These are phyloP conservation scores for Chiloscyllium punctatum DNA, from an alignment of 2,797 vertebrate genomes.

Conservation along the genomic window DNA sequence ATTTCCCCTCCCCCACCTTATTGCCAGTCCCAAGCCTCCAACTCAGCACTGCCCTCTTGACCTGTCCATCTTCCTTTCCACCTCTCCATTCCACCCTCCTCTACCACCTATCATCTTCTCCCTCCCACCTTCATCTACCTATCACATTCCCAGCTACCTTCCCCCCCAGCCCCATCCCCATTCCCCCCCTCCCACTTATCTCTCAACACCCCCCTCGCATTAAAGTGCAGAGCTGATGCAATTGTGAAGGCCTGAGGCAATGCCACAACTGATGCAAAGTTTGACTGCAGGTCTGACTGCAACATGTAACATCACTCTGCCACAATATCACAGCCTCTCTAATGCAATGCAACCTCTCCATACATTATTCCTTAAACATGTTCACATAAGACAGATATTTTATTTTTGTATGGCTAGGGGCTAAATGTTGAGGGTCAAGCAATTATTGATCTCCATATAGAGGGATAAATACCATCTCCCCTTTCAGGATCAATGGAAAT, in stretches of 20 bases:
- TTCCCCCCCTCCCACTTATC: too few relatives aligned
- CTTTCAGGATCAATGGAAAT: neutral
- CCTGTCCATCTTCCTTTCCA: too few relatives aligned
- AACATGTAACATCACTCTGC: neutral
- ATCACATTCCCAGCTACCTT: too few relatives aligned
- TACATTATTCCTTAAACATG: neutral
- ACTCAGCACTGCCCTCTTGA: too few relatives aligned
- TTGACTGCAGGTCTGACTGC: neutral
- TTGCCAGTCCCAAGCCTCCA: too few relatives aligned
- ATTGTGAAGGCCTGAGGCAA: neutral
- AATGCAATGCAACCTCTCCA: neutral
- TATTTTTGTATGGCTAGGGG: neutral
- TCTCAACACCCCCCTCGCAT: too few relatives aligned
- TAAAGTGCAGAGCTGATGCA: neutral
- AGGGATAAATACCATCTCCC: neutral
- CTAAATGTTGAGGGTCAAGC: neutral
- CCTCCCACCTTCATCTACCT: too few relatives aligned
- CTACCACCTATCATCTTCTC: too few relatives aligned
- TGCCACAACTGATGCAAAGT: neutral
- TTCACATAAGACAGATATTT: neutral
- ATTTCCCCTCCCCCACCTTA: too few relatives aligned
- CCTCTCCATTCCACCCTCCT: too few relatives aligned
- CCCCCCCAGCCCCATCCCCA: too few relatives aligned
- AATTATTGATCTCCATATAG: neutral
- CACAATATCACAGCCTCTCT: neutral